Percentiles rank a stretch among this genome's conserved stretches.
These are phyloP conservation scores for Lithosia quadra DNA, from an alignment of 2,888 invertebrate genomes.

Conservation along the genomic window DNA sequence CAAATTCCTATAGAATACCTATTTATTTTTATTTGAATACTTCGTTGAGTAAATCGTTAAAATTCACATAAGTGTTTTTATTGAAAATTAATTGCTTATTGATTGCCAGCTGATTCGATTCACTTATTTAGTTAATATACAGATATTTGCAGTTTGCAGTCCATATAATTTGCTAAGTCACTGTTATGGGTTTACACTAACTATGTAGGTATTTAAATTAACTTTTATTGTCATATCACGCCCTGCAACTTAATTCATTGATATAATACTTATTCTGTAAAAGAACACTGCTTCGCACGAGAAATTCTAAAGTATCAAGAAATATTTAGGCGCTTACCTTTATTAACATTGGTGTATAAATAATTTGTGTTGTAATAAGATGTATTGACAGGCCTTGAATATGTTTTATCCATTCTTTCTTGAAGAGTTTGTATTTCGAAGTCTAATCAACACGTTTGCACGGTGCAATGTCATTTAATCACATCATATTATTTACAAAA, in stretches of 20 bases:
- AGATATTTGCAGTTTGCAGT: too few species aligned
- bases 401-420: constrained; percentile 61
- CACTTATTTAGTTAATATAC: too few species aligned
- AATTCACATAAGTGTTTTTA: too few species aligned
- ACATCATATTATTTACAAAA: constrained; percentile 32
- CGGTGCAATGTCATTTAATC: constrained; percentile 30
- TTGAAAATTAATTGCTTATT: too few species aligned
- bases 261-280: neutral
- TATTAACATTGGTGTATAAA: constrained; percentile 72
- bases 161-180: too few species aligned
- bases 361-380: constrained; percentile 76
- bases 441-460: constrained; percentile 19
- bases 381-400: constrained; percentile 64
- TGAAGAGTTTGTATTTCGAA: constrained; percentile 18
- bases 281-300: neutral
- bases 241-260: neutral
- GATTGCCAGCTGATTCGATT: too few species aligned
- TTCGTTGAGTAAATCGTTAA: too few species aligned
- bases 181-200: neutral
- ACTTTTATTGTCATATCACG: neutral
- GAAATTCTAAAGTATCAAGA: neutral
- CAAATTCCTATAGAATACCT: too few species aligned
- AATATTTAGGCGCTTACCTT: constrained; percentile 67
- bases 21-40: too few species aligned
- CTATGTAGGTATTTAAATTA: neutral